A percentile compares a stretch with the other conserved stretches of the same genome.
Conservation (phyloP, 2,797 vertebrate genomes). For the Sebastes goodei region DNA sequence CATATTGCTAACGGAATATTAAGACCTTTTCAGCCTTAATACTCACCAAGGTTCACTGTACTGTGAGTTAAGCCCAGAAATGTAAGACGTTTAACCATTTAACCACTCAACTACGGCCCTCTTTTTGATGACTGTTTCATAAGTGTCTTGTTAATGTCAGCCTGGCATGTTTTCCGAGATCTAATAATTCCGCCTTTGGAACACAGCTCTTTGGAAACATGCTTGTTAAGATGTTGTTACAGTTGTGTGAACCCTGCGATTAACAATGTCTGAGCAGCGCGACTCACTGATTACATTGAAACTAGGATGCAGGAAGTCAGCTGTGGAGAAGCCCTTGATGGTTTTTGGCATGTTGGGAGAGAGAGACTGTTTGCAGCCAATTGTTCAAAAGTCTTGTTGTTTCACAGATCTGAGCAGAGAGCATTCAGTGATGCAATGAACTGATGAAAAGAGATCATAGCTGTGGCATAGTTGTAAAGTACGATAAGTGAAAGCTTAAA, state of each 20-base stretch:
- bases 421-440: constrained; percentile 34
- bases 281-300: constrained; percentile 63
- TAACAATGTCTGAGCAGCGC: constrained; percentile 60
- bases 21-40: not conserved
- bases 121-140: constrained; percentile 19
- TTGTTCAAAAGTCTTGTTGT: constrained; percentile 52
- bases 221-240: constrained; percentile 64
- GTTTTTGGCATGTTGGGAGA: constrained; percentile 46
- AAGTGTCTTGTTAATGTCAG: constrained; percentile 30
- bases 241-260: constrained; percentile 59
- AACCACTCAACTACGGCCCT: not conserved
- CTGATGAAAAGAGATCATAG: constrained; percentile 42
- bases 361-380: constrained; percentile 44
- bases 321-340: constrained; percentile 68
- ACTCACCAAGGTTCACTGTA: not conserved
- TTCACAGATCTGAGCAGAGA: constrained; percentile 48
- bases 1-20: not conserved
- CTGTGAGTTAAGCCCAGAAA: not conserved
- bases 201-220: constrained; percentile 36
- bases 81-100: not conserved
- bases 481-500: constrained; percentile 19
- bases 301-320: constrained; percentile 62
- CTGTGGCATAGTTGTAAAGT: not conserved
- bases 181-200: constrained; percentile 49
- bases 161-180: constrained; percentile 30